Base-by-base conservation (phyloP, 2,113 vertebrate species). In the Sylvicapra grimmia region DNA sequence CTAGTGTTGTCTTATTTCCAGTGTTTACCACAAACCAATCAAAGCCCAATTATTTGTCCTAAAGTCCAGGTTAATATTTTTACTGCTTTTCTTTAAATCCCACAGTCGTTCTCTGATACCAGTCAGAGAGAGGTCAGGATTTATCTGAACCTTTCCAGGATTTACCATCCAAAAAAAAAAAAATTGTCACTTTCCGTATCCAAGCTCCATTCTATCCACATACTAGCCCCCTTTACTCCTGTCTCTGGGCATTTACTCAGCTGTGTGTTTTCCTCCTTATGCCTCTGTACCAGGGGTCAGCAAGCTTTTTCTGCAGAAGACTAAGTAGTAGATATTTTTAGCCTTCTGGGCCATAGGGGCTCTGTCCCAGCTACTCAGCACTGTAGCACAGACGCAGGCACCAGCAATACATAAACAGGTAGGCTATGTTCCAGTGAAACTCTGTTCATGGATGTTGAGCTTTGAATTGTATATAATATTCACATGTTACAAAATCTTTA, bases 401-500 rank as follows among this genome's bases (percentile, higher is more conserved):
- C 2, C n/a, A 23, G 49, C 4, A 19, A 4, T 33, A 31, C 14
- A 18, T 9, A 49, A 36, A 2, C 6, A 4, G 8, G 16, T 4
- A 16, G 40, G 27, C 68, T 93, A 4, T 68, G 61, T 86, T 61
- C 23, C 85, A 80, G 2, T 65, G 49, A 75, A 56, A 53, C 25
- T 49, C 51, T 59, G 11, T 33, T 86, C 61, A 65, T 68, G 33
- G 23, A 47, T 44, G 21, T 40, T 58, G 49, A 82, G 79, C 88
- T 89, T 91, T 85, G 47, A 86, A 75, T 83, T 94, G 10, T 56
- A 84, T 14, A 1, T 79, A 58, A 49, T 13, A 89, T 25, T 61
- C 82, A 58, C 27, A 21, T 94, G 19, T 93, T 86, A 96, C n/a
- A n/a, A 80, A 75, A 16, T 94, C 47, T 90, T 91, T 86, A 40